Evolutionary conservation across 2,113 vertebrate species (phyloP), one percentile per base, ranked within the genome.

Genomic region (Actinemys pallida): DNA sequence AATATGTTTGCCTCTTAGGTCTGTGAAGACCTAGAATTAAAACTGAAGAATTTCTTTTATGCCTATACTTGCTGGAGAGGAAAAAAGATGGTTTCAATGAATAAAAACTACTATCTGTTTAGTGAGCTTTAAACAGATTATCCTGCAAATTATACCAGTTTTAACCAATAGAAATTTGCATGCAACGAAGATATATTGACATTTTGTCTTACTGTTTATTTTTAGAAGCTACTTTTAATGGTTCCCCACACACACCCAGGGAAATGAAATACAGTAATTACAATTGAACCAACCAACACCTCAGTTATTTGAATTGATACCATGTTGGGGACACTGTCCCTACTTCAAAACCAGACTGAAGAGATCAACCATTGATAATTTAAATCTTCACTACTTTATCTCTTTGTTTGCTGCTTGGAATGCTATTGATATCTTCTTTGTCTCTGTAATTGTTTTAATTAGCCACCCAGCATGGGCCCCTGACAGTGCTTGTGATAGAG

Each of bases 361-460:
- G 97, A 97, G 97, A 96, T 90, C 87, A 95, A 59, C 96, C 95
- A 91, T 83, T 93, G 97, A 98, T 94, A 95, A 97, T 96, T 98
- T 98, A 98, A 98, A 96, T 93, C 98, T 98, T 96, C 98, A 84
- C 88, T 94, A 97, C 97, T 98, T 98, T 98, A 98, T 98, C 98
- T 98, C 98, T 98, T 98, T 98, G 98, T 98, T 97, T 97, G 98
- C 98, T 97, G 97, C 96, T 96, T 84, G 98, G 98, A 98, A 98
- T 98, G 99, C 98, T 98, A 98, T 94, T 94, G 98, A 97, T 98
- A 98, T 97, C 96, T 98, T 93, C 98, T 99, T 99, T 99, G 99
- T 99, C 97, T 99, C 97, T 98, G 96, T 99, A 99, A 99, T 99
- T 98, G 98, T 99, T 99, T 99, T 99, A 99, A 99, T 99, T 99